These are phyloP conservation scores for Lithobates sylvaticus DNA, from an alignment of 2,797 vertebrate species.

Conservation along the genomic window DNA sequence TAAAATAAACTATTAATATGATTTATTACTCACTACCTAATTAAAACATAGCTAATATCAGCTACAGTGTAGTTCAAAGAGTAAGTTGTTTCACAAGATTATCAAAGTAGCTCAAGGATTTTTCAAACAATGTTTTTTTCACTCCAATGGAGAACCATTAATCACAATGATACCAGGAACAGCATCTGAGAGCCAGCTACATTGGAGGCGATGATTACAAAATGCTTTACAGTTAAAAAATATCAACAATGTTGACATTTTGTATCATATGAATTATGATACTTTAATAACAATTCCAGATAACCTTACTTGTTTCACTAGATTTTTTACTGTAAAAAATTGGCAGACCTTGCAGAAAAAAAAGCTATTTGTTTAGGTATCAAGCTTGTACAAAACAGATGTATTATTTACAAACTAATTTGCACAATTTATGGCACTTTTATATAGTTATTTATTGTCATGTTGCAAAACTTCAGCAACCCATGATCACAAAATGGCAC, in stretches of 20 bases:
- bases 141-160: slow-evolving; percentile 60
- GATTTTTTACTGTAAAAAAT: background rate
- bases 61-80: background rate
- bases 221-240: slow-evolving; percentile 37
- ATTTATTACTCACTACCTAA: background rate
- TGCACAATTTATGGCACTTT: too few species aligned
- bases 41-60: background rate
- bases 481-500: too few species aligned
- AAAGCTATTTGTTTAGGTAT: background rate
- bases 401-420: too few species aligned
- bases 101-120: slow-evolving; percentile 47
- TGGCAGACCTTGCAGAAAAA: background rate
- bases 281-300: slow-evolving; percentile 4
- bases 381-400: too few species aligned
- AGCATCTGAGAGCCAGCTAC: slow-evolving; percentile 48
- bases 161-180: slow-evolving; percentile 45
- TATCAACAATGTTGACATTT: slow-evolving; percentile 43
- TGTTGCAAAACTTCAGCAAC: too few species aligned
- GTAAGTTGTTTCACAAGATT: background rate
- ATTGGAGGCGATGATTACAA: slow-evolving; percentile 61
- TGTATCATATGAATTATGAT: slow-evolving; percentile 49
- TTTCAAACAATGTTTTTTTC: slow-evolving; percentile 55
- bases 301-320: slow-evolving; percentile 25
- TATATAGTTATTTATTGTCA: too few species aligned
- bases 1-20: background rate